Base-by-base conservation (phyloP, 2,888 invertebrate genomes). In the Heliconius hortense region DNA sequence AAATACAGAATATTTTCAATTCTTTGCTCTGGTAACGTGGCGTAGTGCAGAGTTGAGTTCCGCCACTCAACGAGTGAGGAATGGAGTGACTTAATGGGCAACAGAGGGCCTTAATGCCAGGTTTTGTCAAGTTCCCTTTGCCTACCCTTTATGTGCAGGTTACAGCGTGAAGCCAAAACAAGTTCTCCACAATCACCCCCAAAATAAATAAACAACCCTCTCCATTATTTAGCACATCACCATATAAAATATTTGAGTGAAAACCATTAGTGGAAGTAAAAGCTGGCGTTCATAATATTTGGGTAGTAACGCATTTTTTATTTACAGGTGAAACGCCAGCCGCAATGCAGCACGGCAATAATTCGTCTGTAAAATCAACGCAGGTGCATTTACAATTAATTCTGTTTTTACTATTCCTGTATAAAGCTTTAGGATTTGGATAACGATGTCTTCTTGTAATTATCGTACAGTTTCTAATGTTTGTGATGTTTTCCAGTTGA, bases 331-430 rank as follows among this genome's bases (percentile, higher is more conserved):
- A 96, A 86, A 96, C 96, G 62, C 96, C 96, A 79, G 96, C 96
- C 39, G 96, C 96, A 0, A 96, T 96, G 96, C 96, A 96, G 83
- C 96, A 96, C 81, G 96, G 96, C 64, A 96, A 96, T 87, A 95
- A 93, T 77, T 91, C 90, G 0, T 85, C 90, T 26, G 78, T 81
- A 2, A 82, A 81, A 77, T 26, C 80, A 81, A 77, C 75, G 35
- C 80, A 85, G 53, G 81, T 83, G 28, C 81, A 87, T 26, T 78
- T 89, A 31, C 74, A 82, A 10, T 67, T 89, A 21, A 26, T 75
- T 43, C 72, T 86, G 15, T 82, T 86, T 39, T 76, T 89, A 11
- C 85, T 83, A 77, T 81, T 87, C 78, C 79, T 67, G 80, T 81
- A 77, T 80, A 79, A 73, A 78, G 82, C 48, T 85, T 87, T 39